phyloP scores from a whole-genome alignment of 2,888 invertebrate species.

The Hirtodrosophila confusa region DNA sequence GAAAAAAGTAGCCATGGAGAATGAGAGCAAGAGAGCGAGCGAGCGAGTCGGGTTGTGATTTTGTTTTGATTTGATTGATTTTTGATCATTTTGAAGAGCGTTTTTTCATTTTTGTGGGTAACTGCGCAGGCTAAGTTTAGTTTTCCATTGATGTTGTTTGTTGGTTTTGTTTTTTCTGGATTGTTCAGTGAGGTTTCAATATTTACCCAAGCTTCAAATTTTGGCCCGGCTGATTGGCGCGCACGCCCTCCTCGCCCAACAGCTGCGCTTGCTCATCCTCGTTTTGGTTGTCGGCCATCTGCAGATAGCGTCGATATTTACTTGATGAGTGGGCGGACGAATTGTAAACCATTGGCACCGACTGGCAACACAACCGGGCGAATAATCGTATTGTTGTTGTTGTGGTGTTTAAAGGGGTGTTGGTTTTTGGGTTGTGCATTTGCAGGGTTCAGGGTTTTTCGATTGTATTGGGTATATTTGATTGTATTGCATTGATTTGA shows the following conservation, averaged over 20 bases:
- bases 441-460: conserved; percentile 32
- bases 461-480: conserved; percentile 37
- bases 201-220: conserved; percentile 99
- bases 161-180: conserved; percentile 31
- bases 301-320: conserved; percentile 86
- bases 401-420: conserved; percentile 19
- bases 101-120: conserved; percentile 28
- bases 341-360: conserved; percentile 86
- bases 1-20: conserved; percentile 46
- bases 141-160: conserved; percentile 58
- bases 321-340: conserved; percentile 78
- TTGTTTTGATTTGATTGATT: conserved; percentile 12
- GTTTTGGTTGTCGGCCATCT: conserved; percentile 98
- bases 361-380: conserved; percentile 85
- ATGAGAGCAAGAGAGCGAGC: conserved; percentile 66
- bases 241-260: conserved; percentile 97
- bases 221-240: conserved; percentile 91
- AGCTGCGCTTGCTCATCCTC: conserved; percentile 98
- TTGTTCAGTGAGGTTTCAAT: conserved; percentile 62
- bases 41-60: conserved; percentile 56
- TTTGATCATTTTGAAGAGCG: conserved; percentile 15
- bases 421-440: conserved; percentile 38
- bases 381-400: conserved; percentile 31
- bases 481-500: conserved; percentile 46
- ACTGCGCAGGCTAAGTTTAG: conserved; percentile 67